Evolutionary conservation across 2,888 invertebrate genomes (phyloP), one percentile per base, ranked within the genome.

Genomic region (Drosophila pseudotalamancana): DNA sequence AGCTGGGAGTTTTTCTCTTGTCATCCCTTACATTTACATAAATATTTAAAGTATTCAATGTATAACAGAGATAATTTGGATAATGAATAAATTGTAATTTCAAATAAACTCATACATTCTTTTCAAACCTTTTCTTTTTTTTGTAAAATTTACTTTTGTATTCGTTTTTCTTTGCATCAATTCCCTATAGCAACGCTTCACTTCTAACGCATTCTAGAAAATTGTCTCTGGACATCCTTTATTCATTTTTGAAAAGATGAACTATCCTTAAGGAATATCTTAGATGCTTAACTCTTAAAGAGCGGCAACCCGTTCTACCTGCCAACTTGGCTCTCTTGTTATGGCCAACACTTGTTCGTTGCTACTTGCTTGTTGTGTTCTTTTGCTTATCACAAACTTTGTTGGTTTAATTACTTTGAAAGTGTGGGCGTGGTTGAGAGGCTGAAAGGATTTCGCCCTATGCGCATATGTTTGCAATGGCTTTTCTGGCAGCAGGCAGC

Each of bases 321-420:
- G 27, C n/a, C 8, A 66, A 63, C 72, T 85, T 75, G 32, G 55
- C 64, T 51, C 54, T n/a, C 65, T 78, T 76, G 73, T 79, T 75
- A 59, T 46, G 69, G 46, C 55, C 53, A 76, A 59, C 27, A 57
- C 61, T 62, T 40, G 32, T 37, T 53, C 37, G 32, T 11, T 11
- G 27, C 27, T 25, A 9, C n/a, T 9, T 25, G 31, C 14, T 32
- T 46, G 32, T 46, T 46, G 32, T 49, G 37, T 86, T n/a, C n/a
- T n/a, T n/a, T n/a, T n/a, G n/a, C 77, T 63, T 77, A 83, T 66
- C 68, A 64, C 74, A 80, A 81, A 81, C 80, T 83, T 77, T 80
- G 74, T 63, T 55, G 59, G 32, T 74, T 77, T 81, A 81, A 81
- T 81, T 81, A 86, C 81, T 77, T 72, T 59, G 60, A 40, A 76